phyloP scores from a whole-genome alignment of 2,797 vertebrate species.

The Acrocephalus scirpaceus region DNA sequence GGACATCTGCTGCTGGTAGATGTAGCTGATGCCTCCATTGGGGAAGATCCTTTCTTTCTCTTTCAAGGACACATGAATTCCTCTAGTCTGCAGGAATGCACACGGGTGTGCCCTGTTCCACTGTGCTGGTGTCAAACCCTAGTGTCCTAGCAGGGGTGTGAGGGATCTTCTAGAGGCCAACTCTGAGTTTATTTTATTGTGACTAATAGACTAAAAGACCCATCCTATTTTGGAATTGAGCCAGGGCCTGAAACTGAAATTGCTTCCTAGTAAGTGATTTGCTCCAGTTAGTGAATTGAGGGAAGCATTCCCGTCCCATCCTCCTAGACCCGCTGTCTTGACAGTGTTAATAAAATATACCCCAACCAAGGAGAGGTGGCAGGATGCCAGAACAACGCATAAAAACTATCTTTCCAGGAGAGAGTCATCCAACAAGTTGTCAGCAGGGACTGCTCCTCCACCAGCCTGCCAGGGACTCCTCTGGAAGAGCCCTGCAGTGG shows the following conservation, averaged over 20 bases:
- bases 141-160: neutral
- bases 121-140: neutral
- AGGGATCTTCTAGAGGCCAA: neutral
- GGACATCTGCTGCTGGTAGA: neutral
- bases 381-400: conserved; percentile 1
- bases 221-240: neutral
- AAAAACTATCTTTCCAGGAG: neutral
- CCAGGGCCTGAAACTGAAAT: conserved; percentile 13
- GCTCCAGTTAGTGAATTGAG: neutral
- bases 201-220: neutral
- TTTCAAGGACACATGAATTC: neutral
- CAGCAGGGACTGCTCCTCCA: neutral
- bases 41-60: neutral
- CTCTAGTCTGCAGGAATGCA: neutral
- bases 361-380: neutral
- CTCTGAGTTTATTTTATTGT: neutral
- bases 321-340: neutral
- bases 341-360: neutral
- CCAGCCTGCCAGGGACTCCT: neutral
- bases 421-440: neutral
- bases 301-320: neutral
- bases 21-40: neutral
- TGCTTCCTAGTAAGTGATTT: conserved; percentile 13
- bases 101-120: neutral
- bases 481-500: neutral